A percentile compares a stretch with the other conserved stretches of the same genome.
These are phyloP conservation scores for Diorhabda carinulata DNA, from an alignment of 1,140 invertebrate genomes.

Conservation along the genomic window DNA sequence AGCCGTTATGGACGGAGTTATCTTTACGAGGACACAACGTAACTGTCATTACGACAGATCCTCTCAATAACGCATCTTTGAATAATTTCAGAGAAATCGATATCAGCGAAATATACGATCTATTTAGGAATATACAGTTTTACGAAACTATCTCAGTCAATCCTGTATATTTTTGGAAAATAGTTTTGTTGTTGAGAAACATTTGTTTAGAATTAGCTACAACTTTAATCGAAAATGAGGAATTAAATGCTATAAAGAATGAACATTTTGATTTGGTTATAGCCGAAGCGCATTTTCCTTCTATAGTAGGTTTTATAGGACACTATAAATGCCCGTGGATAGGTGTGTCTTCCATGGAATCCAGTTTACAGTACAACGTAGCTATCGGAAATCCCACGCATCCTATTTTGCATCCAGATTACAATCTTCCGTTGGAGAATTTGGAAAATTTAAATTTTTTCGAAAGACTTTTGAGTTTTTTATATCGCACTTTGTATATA, in stretches of 20 bases:
- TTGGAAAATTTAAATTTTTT: constrained; percentile 18
- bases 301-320: constrained; percentile 31
- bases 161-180: constrained; percentile 8
- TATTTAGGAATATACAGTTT: constrained; percentile 8
- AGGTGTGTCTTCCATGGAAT: constrained; percentile 33
- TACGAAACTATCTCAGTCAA: constrained; percentile 1
- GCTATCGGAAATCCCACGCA: constrained; percentile 48
- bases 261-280: constrained; percentile 43
- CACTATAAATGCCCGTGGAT: constrained; percentile 41
- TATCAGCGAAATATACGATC: constrained; percentile 30
- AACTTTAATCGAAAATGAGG: neutral
- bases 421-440: constrained; percentile 25
- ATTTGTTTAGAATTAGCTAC: neutral
- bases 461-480: constrained; percentile 28
- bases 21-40: constrained; percentile 33
- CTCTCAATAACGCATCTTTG: constrained; percentile 23
- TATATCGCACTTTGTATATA: constrained; percentile 15
- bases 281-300: constrained; percentile 36
- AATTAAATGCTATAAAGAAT: neutral
- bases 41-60: constrained; percentile 34
- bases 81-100: constrained; percentile 37
- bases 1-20: constrained; percentile 40
- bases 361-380: constrained; percentile 21
- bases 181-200: neutral
- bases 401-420: constrained; percentile 48